A percentile compares a stretch with the other conserved stretches of the same genome.
Conservation (phyloP, 2,113 vertebrate genomes). For the Rana temporaria region DNA sequence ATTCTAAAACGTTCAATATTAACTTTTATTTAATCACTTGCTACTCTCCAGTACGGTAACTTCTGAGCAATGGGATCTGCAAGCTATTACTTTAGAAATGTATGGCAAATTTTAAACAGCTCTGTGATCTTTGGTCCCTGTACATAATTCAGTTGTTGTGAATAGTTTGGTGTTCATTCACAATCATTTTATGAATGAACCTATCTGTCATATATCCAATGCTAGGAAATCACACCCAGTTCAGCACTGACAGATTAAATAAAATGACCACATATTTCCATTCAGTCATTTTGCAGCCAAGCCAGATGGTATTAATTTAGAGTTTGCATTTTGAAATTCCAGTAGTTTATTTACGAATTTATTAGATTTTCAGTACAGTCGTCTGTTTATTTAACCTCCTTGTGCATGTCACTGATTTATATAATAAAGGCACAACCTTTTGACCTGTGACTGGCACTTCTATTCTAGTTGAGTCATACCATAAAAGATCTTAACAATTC, state of each 20-base stretch:
- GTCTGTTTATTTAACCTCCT: constrained; percentile 32
- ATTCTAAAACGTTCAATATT: too few relatives aligned
- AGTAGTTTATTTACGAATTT: constrained; percentile 23
- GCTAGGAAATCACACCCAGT: background rate
- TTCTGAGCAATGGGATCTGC: too few relatives aligned
- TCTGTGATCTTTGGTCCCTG: too few relatives aligned
- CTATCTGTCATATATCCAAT: background rate
- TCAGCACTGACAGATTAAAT: background rate
- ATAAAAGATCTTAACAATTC: constrained; percentile 10
- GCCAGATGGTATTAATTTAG: constrained; percentile 31
- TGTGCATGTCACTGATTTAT: constrained; percentile 36
- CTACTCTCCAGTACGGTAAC: too few relatives aligned
- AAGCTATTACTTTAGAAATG: too few relatives aligned
- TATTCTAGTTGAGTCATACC: constrained; percentile 6
- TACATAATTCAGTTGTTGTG: too few relatives aligned
- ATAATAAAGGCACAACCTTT: constrained; percentile 7
- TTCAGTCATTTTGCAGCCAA: background rate
- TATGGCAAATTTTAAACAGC: too few relatives aligned
- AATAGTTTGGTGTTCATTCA: background rate
- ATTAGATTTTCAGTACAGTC: constrained; percentile 40
- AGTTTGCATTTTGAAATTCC: constrained; percentile 31
- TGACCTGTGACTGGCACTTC: constrained; percentile 10
- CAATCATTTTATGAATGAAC: background rate
- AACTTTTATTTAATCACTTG: too few relatives aligned
- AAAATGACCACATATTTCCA: background rate